Conservation (phyloP, 2,113 vertebrate genomes). For the Isurus oxyrinchus region DNA sequence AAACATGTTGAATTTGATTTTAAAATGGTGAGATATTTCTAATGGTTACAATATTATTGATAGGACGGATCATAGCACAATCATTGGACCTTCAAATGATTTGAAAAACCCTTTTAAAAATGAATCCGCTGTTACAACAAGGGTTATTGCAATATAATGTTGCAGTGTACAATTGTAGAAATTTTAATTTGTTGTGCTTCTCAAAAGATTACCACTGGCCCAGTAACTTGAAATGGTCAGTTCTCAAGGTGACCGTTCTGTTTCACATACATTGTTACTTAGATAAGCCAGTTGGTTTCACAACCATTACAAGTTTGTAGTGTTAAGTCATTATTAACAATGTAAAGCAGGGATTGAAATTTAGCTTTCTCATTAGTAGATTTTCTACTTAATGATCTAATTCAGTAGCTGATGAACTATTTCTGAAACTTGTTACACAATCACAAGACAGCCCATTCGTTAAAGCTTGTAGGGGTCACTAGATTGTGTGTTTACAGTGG, state of each 20-base stretch:
- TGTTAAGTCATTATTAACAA: neutral
- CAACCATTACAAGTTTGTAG: neutral
- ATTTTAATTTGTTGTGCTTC: neutral
- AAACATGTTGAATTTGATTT: neutral
- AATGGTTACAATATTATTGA: neutral
- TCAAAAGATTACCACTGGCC: neutral
- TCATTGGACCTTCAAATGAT: neutral
- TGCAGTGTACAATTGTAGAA: neutral
- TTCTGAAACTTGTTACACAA: slow-evolving; percentile 5
- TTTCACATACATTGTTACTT: neutral
- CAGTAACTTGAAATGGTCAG: neutral
- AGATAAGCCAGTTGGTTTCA: neutral
- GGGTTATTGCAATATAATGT: neutral
- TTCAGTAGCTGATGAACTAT: neutral
- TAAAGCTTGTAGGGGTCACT: neutral
- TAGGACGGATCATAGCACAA: neutral
- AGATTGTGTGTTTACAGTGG: neutral
- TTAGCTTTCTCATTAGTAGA: neutral
- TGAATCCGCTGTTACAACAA: neutral
- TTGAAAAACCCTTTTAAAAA: neutral
- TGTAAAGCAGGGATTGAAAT: neutral
- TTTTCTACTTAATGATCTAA: neutral
- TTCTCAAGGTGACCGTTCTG: neutral
- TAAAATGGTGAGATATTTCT: neutral
- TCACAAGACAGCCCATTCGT: neutral